Evolutionary conservation across 2,113 vertebrate species (phyloP), one percentile per base, ranked within the genome.

Genomic region (Sinocyclocheilus anshuiensis): DNA sequence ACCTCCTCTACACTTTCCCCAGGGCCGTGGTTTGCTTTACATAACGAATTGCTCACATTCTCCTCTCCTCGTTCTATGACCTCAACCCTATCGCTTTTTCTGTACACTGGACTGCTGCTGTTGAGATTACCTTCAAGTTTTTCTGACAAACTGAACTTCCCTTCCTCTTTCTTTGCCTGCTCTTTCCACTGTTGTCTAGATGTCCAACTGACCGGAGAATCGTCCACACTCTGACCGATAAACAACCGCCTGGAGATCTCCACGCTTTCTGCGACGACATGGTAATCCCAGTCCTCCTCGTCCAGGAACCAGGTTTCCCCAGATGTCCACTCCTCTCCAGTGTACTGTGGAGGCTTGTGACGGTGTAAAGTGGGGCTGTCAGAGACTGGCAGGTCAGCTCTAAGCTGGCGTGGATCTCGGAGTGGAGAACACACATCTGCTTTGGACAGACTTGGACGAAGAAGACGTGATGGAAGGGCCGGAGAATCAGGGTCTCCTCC

Each of bases 331-430:
- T 75, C 83, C 20, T 87, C 83, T 67, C 90, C 92, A 0, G 90
- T 92, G 83, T 94, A 96, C 88, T 92, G 94, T 0, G 94, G 94
- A 9, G 83, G 88, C 89, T 91, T 94, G 4, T 87, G 88, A 1
- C 93, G 94, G 84, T 94, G 94, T 53, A 94, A 85, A 4, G 93
- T 94, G 3, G 94, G 95, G 67, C 92, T 95, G 9, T 94, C 90
- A 1, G 91, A 92, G 0, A 90, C 69, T 63, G 90, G 91, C 11
- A 92, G 79, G 18, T 94, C 91, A 4, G 83, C 81, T 36, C 92
- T 92, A 77, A 90, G 86, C 33, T 92, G 55, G 48, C 94, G 89
- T 1, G 94, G 94, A 83, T 96, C 94, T 79, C 93, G 92, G 57
- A 95, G 42, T 10, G 94, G 94, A 2, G 94, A 95, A 77, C 91